A percentile compares a stretch with the other conserved stretches of the same genome.
Conservation (phyloP, 2,888 invertebrate genomes). For the Parelbella ahira region DNA sequence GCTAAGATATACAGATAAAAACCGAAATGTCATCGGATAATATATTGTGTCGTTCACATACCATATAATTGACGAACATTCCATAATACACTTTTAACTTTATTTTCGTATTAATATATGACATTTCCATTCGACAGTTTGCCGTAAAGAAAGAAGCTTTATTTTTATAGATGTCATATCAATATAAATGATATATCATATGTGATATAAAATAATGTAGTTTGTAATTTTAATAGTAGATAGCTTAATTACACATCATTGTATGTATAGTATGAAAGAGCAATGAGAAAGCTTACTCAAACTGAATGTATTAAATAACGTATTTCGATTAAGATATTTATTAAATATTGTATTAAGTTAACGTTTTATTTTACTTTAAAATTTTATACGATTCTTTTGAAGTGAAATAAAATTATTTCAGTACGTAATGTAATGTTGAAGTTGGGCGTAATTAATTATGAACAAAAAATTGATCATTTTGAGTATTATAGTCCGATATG, state of each 20-base stretch:
- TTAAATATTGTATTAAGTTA: slow-evolving; percentile 52
- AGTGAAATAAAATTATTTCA: slow-evolving; percentile 51
- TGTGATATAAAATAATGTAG: slow-evolving; percentile 75
- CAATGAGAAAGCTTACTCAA: slow-evolving; percentile 47
- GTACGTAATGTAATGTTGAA: slow-evolving; percentile 55
- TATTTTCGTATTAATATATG: slow-evolving; percentile 31
- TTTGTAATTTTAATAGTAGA: slow-evolving; percentile 45
- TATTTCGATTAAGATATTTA: slow-evolving; percentile 56
- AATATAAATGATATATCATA: slow-evolving; percentile 71
- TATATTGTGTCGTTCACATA: slow-evolving; percentile 17
- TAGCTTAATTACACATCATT: slow-evolving; percentile 43
- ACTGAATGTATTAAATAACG: too few species aligned
- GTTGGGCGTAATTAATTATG: slow-evolving; percentile 41
- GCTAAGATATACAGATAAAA: slow-evolving; percentile 22
- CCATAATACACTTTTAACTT: slow-evolving; percentile 19
- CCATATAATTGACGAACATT: slow-evolving; percentile 22
- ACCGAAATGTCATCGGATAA: slow-evolving; percentile 24
- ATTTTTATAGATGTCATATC: slow-evolving; percentile 59
- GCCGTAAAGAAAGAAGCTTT: slow-evolving; percentile 54
- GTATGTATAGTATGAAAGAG: slow-evolving; percentile 43
- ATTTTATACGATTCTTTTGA: slow-evolving; percentile 40
- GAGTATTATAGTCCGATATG: slow-evolving; percentile 31
- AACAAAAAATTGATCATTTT: slow-evolving; percentile 43
- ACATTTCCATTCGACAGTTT: slow-evolving; percentile 57
- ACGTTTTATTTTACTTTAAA: slow-evolving; percentile 53